Conservation (phyloP, 1,140 invertebrate genomes). For the Drosophila subpulchrella region DNA sequence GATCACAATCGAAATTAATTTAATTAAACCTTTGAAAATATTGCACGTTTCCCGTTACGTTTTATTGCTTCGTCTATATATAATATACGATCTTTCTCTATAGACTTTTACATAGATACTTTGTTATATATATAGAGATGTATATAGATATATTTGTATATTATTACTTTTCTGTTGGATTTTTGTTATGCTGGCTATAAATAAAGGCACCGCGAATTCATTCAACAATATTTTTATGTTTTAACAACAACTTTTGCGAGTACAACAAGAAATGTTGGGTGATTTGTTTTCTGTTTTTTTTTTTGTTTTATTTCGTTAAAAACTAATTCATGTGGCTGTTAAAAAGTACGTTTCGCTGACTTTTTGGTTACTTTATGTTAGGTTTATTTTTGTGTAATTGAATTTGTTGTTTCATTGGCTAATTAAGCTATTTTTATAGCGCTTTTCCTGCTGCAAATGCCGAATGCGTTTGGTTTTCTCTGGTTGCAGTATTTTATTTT, state of each 20-base stretch:
- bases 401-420: constrained; percentile 68
- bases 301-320: constrained; percentile 7
- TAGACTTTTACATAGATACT: constrained; percentile 46
- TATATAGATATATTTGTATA: constrained; percentile 64
- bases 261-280: constrained; percentile 55
- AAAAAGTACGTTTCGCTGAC: constrained; percentile 32
- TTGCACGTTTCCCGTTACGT: constrained; percentile 74
- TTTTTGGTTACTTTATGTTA: constrained; percentile 37
- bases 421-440: constrained; percentile 74
- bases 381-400: constrained; percentile 43
- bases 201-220: constrained; percentile 84
- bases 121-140: constrained; percentile 42
- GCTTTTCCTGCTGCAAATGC: constrained; percentile 44
- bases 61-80: constrained; percentile 52
- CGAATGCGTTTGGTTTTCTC: constrained; percentile 40
- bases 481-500: constrained; percentile 50
- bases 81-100: constrained; percentile 26
- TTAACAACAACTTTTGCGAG: constrained; percentile 65
- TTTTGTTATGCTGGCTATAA: constrained; percentile 78
- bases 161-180: constrained; percentile 55
- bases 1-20: constrained; percentile 58
- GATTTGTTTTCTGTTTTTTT: neutral
- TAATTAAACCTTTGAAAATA: constrained; percentile 78
- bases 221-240: constrained; percentile 69
- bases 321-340: constrained; percentile 36